Conservation (phyloP, 1,140 invertebrate genomes). For the Pseudomyrmex dendroicus region DNA sequence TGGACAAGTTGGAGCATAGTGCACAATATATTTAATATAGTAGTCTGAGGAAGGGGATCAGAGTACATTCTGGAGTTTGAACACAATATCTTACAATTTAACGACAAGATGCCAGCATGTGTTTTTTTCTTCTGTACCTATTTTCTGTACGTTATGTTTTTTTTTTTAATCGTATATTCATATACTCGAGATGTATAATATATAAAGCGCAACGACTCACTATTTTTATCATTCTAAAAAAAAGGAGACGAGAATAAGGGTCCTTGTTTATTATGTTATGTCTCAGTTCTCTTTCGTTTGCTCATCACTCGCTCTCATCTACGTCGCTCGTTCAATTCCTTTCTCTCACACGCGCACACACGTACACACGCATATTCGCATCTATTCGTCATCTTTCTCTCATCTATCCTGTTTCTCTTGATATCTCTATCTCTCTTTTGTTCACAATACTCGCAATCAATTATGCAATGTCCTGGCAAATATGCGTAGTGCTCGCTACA, state of each 20-base stretch:
- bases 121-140: slow-evolving; percentile 80
- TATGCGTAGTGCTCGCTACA: slow-evolving; percentile 67
- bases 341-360: slow-evolving; percentile 53
- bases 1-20: slow-evolving; percentile 84
- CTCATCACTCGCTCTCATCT: slow-evolving; percentile 52
- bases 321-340: slow-evolving; percentile 30
- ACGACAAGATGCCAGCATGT: slow-evolving; percentile 83
- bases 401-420: slow-evolving; percentile 27
- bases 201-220: slow-evolving; percentile 82
- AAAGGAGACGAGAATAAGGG: slow-evolving; percentile 79
- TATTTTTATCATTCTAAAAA: slow-evolving; percentile 81
- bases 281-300: slow-evolving; percentile 79
- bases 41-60: slow-evolving; percentile 82
- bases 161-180: slow-evolving; percentile 76
- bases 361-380: slow-evolving; percentile 64
- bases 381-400: slow-evolving; percentile 62
- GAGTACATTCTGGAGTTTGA: slow-evolving; percentile 84
- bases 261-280: slow-evolving; percentile 79
- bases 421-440: slow-evolving; percentile 18
- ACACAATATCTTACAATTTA: slow-evolving; percentile 85
- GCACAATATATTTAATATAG: slow-evolving; percentile 84
- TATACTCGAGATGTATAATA: slow-evolving; percentile 82
- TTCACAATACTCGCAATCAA: slow-evolving; percentile 64
- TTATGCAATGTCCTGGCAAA: slow-evolving; percentile 76
- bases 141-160: slow-evolving; percentile 80